Evolutionary conservation across 2,797 vertebrate genomes (phyloP), one percentile per base, ranked within the genome.

Genomic region (Mormyrops attenuatus): DNA sequence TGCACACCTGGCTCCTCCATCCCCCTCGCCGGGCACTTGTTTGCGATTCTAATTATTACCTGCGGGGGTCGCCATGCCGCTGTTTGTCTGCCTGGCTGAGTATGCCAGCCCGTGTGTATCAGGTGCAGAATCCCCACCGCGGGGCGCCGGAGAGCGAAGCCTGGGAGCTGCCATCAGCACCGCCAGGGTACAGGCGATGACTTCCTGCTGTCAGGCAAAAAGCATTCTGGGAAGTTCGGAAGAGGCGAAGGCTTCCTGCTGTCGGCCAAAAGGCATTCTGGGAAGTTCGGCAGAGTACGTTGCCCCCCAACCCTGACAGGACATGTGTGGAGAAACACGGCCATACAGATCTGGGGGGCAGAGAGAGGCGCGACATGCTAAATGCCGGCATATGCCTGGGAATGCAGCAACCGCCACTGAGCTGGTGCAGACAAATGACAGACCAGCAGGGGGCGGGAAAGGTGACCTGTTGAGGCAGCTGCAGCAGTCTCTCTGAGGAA

Each of bases 271-370:
- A 63, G 4, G n/a, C 20, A 22, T n/a, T 63, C 57, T 66, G 60
- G 60, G 60, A 66, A 20, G 5, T 9, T 22, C 15, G 15, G 47
- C 47, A 30, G 47, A 22, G 82, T 52, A 30, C 1, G 20, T 53
- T 22, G 80, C 90, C 93, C 92, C 26, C 82, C 50, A 90, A 91
- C 91, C 91, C 88, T n/a, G 34, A 34, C 91, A 91, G 47, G 73
- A 80, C 38, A 44, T n/a, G 30, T 20, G 41, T 44, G 41, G 82
- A 49, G 20, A 50, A 52, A 85, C 47, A 50, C 20, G 3, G 22
- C 82, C 44, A 15, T 49, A 50, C 8, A 85, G 20, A 85, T 85
- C 82, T 22, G 20, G 47, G 22, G 41, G 47, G 22, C 82, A 85
- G 8, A 50, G 47, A 50, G n/a, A 50, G 9, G n/a, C 47, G 9